Conservation (phyloP, 2,797 vertebrate species). For the Megalops cyprinoides region DNA sequence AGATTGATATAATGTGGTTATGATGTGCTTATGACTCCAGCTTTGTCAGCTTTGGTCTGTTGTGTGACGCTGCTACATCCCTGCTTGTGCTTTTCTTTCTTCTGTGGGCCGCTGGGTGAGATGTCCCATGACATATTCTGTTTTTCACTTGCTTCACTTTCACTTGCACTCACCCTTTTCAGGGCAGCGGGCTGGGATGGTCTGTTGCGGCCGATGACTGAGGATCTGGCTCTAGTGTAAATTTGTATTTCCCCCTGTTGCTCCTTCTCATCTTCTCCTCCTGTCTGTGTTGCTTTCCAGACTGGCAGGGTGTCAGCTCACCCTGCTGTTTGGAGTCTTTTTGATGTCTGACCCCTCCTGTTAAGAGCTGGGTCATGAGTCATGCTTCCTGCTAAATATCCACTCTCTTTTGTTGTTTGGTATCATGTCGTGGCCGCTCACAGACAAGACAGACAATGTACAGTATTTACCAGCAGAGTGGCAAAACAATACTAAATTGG, state of each 20-base stretch:
- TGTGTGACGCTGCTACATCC: not conserved
- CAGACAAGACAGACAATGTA: not conserved
- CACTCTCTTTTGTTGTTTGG: not conserved
- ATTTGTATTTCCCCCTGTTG: no score
- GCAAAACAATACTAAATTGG: no score
- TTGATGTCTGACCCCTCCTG: not conserved
- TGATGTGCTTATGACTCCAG: no score
- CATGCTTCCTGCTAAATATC: not conserved
- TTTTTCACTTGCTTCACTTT: not conserved
- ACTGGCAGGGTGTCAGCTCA: no score
- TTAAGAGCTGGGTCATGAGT: not conserved
- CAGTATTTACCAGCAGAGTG: not conserved
- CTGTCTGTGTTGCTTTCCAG: no score
- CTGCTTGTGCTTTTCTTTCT: not conserved
- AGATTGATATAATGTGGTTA: no score
- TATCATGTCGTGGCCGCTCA: not conserved
- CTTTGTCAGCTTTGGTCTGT: not conserved
- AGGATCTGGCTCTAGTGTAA: no score
- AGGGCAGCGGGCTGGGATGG: no score
- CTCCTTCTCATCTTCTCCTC: no score
- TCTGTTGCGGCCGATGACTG: no score
- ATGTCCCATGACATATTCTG: not conserved
- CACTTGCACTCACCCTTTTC: no score
- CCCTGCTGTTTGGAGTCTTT: constrained; percentile 8
- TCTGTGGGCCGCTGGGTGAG: not conserved